Percentiles rank a stretch among this genome's conserved stretches.
These are phyloP conservation scores for Diachrysia chrysitis DNA, from an alignment of 2,888 invertebrate genomes.

Conservation along the genomic window DNA sequence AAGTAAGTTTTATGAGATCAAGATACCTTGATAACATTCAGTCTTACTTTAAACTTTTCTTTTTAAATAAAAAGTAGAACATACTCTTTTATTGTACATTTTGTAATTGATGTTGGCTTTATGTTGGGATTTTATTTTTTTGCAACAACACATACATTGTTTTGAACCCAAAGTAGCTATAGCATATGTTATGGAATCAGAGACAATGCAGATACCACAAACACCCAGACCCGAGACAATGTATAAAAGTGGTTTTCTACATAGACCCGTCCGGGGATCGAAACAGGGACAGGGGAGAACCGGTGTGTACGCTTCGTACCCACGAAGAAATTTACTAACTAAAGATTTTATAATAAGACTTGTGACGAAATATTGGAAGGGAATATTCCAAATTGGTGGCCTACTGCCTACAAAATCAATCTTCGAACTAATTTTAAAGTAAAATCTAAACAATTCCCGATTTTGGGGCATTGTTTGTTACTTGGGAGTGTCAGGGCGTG, in stretches of 20 bases:
- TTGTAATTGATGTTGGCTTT: background rate
- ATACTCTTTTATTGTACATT: background rate
- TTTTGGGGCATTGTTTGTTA: constrained; percentile 52
- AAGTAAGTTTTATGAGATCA: constrained; percentile 59
- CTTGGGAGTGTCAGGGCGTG: constrained; percentile 43
- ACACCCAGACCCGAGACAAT: too few relatives aligned
- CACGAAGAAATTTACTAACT: background rate
- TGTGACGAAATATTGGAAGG: constrained; percentile 11
- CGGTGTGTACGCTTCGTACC: too few relatives aligned
- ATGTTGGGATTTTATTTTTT: too few relatives aligned
- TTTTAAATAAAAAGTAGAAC: constrained; percentile 10
- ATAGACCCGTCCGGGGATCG: too few relatives aligned
- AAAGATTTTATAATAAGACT: background rate
- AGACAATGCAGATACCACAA: too few relatives aligned
- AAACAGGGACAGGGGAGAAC: too few relatives aligned
- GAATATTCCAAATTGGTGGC: constrained; percentile 22
- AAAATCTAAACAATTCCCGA: constrained; percentile 49
- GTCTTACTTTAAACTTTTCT: constrained; percentile 29
- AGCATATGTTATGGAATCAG: too few relatives aligned
- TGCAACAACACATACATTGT: too few relatives aligned
- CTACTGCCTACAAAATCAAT: constrained; percentile 29
- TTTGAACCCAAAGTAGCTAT: too few relatives aligned
- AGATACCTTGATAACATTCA: constrained; percentile 56
- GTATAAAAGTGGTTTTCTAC: too few relatives aligned
- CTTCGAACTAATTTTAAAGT: constrained; percentile 45